Base-by-base conservation (phyloP, 2,797 vertebrate species). In the Siniperca obscura region DNA sequence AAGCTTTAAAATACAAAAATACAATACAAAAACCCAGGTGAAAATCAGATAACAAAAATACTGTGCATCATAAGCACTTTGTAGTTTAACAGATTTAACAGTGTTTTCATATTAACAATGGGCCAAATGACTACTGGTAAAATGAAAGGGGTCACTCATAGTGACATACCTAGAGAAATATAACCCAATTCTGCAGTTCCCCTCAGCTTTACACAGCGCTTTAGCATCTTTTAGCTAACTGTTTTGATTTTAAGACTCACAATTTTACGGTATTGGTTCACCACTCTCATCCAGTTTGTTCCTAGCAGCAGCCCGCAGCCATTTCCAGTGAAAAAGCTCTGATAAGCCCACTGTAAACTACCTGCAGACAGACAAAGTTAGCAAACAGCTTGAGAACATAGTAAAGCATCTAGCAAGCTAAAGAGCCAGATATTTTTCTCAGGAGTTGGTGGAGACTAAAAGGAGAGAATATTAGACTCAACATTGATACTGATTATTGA, bases 1-100 rank as follows among this genome's bases (percentile, higher is more conserved):
- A 81, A 69, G 72, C 78, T 52, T 62, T 46, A 70, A 71, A 61
- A 68, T 75, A 84, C 40, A 84, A 86, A 82, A 84, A 88, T 78
- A 70, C n/a, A 76, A 80, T 78, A 78, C 34, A 79, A 81, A 84
- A 84, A 53, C 59, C 56, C 7, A 67, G 46, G 56, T 70, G 61
- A 78, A 76, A 82, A 80, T 65, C n/a, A 11, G 56, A 57, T 76
- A 74, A 86, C 55, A 78, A 76, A 85, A 80, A 75, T 74, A 77
- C 16, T 44, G 27, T 76, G 70, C 56, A 52, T 80, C 62, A 74
- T 67, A 75, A 83, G 77, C 62, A 62, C 56, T 76, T 42, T 19
- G 38, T 53, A 66, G 16, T 64, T 36, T 40, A 36, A 57, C n/a
- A 72, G 30, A 60, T 34, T 52, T 30, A 74, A 40, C 21, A 40